Conservation (phyloP, 2,888 invertebrate species). For the Drosophila merina region DNA sequence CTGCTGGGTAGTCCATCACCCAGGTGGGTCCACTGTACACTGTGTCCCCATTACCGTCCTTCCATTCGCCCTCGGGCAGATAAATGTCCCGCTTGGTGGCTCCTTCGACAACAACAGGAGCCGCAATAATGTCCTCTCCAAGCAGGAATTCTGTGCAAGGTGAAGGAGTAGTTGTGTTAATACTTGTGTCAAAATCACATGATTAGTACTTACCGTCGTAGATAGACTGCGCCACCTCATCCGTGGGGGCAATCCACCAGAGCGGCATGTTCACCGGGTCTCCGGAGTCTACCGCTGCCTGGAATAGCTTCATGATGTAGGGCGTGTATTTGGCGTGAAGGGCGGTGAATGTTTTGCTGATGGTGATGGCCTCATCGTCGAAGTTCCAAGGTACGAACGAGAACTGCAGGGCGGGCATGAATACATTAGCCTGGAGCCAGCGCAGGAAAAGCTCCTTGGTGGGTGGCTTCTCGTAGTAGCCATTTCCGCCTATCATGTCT, state of each 20-base stretch:
- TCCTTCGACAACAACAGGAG: constrained; percentile 89
- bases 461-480: constrained; percentile 85
- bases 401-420: constrained; percentile 91
- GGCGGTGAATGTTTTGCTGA: constrained; percentile 87
- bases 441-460: constrained; percentile 88
- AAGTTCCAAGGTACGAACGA: constrained; percentile 91
- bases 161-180: not conserved
- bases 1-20: constrained; percentile 88
- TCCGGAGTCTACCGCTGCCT: constrained; percentile 86
- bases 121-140: constrained; percentile 90
- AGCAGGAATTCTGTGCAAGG: constrained; percentile 89
- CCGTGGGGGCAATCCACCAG: constrained; percentile 92
- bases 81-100: constrained; percentile 88
- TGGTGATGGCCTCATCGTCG: constrained; percentile 86
- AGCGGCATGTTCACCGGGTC: constrained; percentile 91
- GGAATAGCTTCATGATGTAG: constrained; percentile 87
- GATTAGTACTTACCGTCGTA: constrained; percentile 85
- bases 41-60: constrained; percentile 85
- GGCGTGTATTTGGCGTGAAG: constrained; percentile 87
- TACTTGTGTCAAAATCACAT: not conserved
- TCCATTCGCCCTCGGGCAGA: constrained; percentile 90
- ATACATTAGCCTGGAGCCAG: constrained; percentile 90
- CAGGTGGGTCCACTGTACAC: constrained; percentile 86
- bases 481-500: constrained; percentile 90
- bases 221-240: constrained; percentile 86